Evolutionary conservation across 64 coral and sea anemone species (phyloP).

Genomic region (Orbicella faveolata): DNA sequence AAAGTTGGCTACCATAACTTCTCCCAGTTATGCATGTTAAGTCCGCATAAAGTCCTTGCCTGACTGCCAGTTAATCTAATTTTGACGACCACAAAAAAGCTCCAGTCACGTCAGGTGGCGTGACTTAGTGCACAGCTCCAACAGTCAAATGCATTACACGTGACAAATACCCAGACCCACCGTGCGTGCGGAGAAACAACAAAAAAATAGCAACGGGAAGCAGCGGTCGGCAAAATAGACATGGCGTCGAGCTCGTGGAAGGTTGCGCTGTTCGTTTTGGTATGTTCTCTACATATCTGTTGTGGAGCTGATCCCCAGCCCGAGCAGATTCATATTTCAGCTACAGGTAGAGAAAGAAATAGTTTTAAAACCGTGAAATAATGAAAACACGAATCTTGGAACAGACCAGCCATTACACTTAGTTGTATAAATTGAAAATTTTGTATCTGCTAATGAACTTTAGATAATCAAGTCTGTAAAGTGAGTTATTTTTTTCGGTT

Average conservation of each 20-base stretch:
- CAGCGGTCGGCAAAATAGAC: neutral
- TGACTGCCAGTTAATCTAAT: no score
- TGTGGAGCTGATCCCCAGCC: neutral
- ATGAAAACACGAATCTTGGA: no score
- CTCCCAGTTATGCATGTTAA: no score
- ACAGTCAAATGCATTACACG: no score
- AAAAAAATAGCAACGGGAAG: no score
- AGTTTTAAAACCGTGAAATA: neutral
- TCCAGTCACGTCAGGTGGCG: neutral
- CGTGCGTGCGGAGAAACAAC: neutral
- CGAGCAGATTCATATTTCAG: constrained; percentile 35
- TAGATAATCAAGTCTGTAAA: no score
- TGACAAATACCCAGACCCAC: neutral
- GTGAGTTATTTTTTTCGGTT: no score
- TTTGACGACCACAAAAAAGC: neutral
- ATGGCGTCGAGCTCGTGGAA: neutral
- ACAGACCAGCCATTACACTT: no score
- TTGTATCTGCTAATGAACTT: no score
- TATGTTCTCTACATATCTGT: neutral
- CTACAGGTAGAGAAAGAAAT: constrained; percentile 6
- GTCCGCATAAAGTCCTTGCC: no score
- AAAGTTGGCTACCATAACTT: no score
- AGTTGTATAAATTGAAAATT: no score
- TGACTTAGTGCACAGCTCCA: neutral
- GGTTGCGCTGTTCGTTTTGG: neutral